Evolutionary conservation across 1,140 invertebrate genomes (phyloP), one percentile per base, ranked within the genome.

Genomic region (Agrypnia vestita): DNA sequence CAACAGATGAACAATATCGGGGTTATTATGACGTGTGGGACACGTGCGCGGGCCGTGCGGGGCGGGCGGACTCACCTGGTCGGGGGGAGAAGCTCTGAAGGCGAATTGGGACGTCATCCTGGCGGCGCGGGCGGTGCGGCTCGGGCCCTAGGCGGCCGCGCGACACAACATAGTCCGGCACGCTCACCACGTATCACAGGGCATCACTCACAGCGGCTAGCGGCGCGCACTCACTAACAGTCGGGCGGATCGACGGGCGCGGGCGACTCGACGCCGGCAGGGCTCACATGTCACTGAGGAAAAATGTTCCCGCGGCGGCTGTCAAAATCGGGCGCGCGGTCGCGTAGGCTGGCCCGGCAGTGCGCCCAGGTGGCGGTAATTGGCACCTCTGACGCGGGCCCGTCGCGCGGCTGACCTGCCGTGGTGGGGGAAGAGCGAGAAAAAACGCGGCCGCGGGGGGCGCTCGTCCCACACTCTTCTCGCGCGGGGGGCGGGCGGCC

Each of bases 21-120:
- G 25, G 6, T 35, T 35, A 35, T 35, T 35, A n/a, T n/a, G 25
- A 35, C 25, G 6, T 35, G 25, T 35, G 25, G 1, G 25, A 35
- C 25, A 35, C 25, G 25, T 35, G 25, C 1, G 1, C 1, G 25
- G 1, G 25, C 1, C 25, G 25, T 35, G 25, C 3, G 19, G 6
- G 15, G 10, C 12, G n/a, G 12, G n/a, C 12, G 8, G 64, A 81
- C 82, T 81, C 87, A 92, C 92, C 91, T 92, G 91, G 87, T 91
- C 91, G 89, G 90, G 92, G 85, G 92, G 92, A 85, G 92, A 93
- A 89, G 91, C 90, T 89, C 91, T 88, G 86, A 92, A 92, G 85
- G 91, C 92, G 90, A 92, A 92, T 90, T 92, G 91, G 90, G 92
- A 92, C 91, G 92, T 92, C 82, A 83, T 83, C 73, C 64, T 71